A percentile compares a stretch with the other conserved stretches of the same genome.
Conservation (phyloP, 1,140 invertebrate species). For the Protaetia brevitarsis region DNA sequence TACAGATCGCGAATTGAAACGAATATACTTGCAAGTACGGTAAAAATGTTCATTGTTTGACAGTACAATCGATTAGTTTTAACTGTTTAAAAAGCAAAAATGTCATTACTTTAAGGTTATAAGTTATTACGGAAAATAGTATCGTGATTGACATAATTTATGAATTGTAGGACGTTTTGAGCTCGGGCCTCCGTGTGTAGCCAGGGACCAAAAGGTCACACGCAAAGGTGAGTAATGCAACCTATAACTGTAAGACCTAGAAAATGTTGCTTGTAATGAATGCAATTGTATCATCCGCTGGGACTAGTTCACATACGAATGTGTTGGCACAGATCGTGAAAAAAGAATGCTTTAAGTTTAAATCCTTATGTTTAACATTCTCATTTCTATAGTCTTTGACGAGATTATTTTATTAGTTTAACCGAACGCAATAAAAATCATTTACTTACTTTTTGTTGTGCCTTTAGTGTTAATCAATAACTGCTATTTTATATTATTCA, state of each 20-base stretch:
- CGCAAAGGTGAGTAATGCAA: slow-evolving; percentile 21
- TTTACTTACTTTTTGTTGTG: too few relatives aligned
- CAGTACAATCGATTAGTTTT: slow-evolving; percentile 18
- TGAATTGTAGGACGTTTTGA: slow-evolving; percentile 21
- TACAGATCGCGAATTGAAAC: neutral
- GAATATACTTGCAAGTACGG: neutral
- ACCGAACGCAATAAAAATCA: too few relatives aligned
- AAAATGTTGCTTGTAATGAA: slow-evolving; percentile 13
- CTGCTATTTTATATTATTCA: too few relatives aligned
- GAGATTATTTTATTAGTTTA: too few relatives aligned
- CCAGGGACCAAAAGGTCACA: slow-evolving; percentile 24
- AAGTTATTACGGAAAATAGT: neutral
- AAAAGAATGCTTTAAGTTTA: neutral
- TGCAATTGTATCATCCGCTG: slow-evolving; percentile 12
- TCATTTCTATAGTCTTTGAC: too few relatives aligned
- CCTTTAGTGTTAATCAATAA: too few relatives aligned
- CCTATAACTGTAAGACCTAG: slow-evolving; percentile 22
- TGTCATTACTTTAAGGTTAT: slow-evolving; percentile 17
- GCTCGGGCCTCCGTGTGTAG: slow-evolving; percentile 3
- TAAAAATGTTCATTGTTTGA: slow-evolving; percentile 2
- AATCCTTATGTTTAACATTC: too few relatives aligned
- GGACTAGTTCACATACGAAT: neutral
- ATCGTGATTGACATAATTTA: slow-evolving; percentile 19
- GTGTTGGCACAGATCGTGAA: slow-evolving; percentile 4
- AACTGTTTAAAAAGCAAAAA: neutral